A percentile compares a stretch with the other conserved stretches of the same genome.
These are phyloP conservation scores for Platerodrilus igneus DNA, from an alignment of 2,888 invertebrate species.

Conservation along the genomic window DNA sequence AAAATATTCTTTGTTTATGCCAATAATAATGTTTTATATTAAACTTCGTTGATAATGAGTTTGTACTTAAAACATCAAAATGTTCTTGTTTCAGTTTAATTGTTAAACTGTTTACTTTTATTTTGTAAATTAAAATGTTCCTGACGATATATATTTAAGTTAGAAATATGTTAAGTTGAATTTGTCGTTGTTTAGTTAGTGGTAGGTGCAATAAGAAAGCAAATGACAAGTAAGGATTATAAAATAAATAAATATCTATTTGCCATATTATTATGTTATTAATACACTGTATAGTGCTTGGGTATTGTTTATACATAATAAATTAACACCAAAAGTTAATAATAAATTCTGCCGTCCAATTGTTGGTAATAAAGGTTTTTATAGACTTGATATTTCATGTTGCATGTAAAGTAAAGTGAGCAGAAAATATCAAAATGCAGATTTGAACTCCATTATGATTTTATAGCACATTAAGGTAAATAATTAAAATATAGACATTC, in stretches of 20 bases:
- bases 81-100: constrained; percentile 27
- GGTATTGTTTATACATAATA: constrained; percentile 51
- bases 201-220: constrained; percentile 49
- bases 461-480: no score
- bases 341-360: constrained; percentile 12
- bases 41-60: constrained; percentile 22
- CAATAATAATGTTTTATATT: constrained; percentile 24
- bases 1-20: constrained; percentile 20
- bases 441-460: no score
- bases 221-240: constrained; percentile 43
- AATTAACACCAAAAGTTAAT: constrained; percentile 44
- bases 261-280: constrained; percentile 49
- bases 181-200: constrained; percentile 41
- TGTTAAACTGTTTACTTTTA: constrained; percentile 29
- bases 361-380: no score
- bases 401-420: no score
- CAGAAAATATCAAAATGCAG: no score
- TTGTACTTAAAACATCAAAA: constrained; percentile 33
- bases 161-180: constrained; percentile 40
- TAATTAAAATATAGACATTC: no score
- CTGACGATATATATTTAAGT: constrained; percentile 43
- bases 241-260: constrained; percentile 45
- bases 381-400: no score
- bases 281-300: constrained; percentile 50
- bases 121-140: constrained; percentile 44